Conservation (phyloP, 2,797 vertebrate species). For the Arctocebus calabarensis region DNA sequence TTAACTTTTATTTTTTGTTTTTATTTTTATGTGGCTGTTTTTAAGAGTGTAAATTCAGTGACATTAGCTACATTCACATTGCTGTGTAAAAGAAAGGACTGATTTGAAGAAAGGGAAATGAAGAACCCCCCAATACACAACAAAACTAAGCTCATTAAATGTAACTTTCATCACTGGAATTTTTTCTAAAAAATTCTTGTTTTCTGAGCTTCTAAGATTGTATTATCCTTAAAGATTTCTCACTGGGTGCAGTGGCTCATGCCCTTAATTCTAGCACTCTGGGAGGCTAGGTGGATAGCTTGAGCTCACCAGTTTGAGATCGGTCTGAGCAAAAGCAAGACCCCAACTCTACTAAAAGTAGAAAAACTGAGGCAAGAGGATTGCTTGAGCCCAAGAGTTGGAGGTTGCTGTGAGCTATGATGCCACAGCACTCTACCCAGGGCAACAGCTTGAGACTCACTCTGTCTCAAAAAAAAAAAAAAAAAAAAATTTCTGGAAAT, state of each 20-base stretch:
- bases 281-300: no score
- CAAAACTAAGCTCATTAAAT: neutral
- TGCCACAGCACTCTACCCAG: no score
- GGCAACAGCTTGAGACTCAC: no score
- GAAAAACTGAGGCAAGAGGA: no score
- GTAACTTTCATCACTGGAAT: neutral
- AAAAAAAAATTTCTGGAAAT: neutral
- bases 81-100: neutral
- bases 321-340: no score
- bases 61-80: neutral
- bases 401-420: no score
- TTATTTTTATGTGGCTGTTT: neutral
- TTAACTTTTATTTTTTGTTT: neutral
- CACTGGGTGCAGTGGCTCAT: neutral
- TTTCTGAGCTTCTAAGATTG: slow-evolving; percentile 44
- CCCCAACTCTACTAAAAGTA: no score
- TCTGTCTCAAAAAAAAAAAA: no score
- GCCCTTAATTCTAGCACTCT: no score
- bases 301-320: no score
- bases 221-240: slow-evolving; percentile 38
- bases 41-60: neutral
- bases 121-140: neutral
- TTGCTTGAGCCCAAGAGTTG: no score
- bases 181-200: slow-evolving; percentile 38
- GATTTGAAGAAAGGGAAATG: slow-evolving; percentile 11